These are phyloP conservation scores for Varanus komodoensis DNA, from an alignment of 2,113 vertebrate species.

Conservation along the genomic window DNA sequence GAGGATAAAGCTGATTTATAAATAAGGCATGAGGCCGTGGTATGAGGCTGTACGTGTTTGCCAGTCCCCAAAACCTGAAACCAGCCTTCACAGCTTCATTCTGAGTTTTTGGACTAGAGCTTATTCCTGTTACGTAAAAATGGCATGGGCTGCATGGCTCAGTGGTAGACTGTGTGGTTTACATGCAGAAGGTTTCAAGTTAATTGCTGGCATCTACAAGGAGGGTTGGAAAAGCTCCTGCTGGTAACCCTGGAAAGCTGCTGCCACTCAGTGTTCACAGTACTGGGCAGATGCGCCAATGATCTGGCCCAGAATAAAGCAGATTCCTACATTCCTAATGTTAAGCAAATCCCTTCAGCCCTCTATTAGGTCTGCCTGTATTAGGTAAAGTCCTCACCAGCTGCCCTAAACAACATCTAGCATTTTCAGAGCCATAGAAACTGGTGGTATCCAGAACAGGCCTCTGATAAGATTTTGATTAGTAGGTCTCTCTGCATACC, in stretches of 20 bases:
- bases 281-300: too few species aligned
- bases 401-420: background rate
- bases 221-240: too few species aligned
- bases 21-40: background rate
- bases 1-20: background rate
- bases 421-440: background rate
- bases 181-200: too few species aligned
- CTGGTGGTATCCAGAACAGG: background rate
- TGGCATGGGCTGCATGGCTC: too few species aligned
- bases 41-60: too few species aligned
- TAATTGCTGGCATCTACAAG: too few species aligned
- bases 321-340: background rate
- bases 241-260: too few species aligned
- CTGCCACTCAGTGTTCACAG: too few species aligned
- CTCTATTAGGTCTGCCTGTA: background rate
- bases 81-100: background rate
- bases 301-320: too few species aligned
- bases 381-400: background rate
- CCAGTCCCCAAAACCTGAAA: background rate
- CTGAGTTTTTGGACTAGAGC: background rate
- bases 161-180: too few species aligned
- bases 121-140: background rate
- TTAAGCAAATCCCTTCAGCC: background rate
- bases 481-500: background rate
- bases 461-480: background rate